phyloP scores from a whole-genome alignment of 2,113 vertebrate species.

The Ia io region DNA sequence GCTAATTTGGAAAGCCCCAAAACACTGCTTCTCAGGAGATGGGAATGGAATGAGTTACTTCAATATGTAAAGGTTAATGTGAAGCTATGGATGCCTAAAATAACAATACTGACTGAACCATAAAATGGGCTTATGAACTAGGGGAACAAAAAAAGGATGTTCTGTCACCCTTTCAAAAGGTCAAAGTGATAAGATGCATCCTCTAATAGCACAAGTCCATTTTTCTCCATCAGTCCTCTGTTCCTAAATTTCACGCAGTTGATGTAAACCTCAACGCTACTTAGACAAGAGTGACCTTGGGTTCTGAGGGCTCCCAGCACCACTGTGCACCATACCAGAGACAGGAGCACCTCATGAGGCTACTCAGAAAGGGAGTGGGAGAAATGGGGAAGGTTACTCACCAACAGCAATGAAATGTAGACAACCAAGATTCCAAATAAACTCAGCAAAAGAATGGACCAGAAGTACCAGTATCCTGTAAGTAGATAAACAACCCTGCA shows the following conservation, averaged over 20 bases:
- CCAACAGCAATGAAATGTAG: conserved; percentile 62
- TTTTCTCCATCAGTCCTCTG: background rate
- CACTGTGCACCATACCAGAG: background rate
- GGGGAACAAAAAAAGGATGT: background rate
- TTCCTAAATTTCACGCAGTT: background rate
- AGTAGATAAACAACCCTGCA: conserved; percentile 65
- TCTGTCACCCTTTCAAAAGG: background rate
- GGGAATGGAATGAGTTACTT: background rate
- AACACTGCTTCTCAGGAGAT: background rate
- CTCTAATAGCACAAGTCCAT: background rate
- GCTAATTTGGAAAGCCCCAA: background rate
- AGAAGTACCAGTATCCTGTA: conserved; percentile 58
- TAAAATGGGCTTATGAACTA: background rate
- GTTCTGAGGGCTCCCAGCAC: background rate
- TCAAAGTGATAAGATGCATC: background rate
- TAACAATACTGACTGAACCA: background rate
- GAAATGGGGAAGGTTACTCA: conserved; percentile 53
- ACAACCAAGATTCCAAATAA: conserved; percentile 14
- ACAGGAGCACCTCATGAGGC: background rate
- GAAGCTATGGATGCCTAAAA: background rate
- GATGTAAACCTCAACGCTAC: background rate
- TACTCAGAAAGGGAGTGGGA: background rate
- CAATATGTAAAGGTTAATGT: background rate
- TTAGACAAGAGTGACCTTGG: background rate
- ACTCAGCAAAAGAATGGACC: conserved; percentile 62